Conservation (phyloP, 1,140 invertebrate genomes). For the Rhagoletis pomonella region DNA sequence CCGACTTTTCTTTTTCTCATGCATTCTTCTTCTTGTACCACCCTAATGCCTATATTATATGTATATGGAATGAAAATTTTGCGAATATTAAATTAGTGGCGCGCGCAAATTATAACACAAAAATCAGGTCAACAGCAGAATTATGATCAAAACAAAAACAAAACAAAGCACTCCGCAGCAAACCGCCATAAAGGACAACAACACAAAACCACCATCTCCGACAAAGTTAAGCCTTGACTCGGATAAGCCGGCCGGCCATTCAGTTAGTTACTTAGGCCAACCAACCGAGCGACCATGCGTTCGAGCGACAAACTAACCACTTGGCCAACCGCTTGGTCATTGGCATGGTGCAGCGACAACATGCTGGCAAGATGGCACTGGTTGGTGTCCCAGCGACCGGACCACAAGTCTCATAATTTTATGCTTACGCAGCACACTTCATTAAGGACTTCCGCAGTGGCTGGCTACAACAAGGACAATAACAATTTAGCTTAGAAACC, state of each 20-base stretch:
- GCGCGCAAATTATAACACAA: constrained; percentile 36
- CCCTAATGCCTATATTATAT: neutral
- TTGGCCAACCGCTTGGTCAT: constrained; percentile 13
- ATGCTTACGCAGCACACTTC: constrained; percentile 55
- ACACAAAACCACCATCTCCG: neutral
- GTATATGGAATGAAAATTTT: neutral
- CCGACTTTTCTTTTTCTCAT: neutral
- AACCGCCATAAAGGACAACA: no score
- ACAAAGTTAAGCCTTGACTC: neutral
- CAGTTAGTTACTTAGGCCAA: neutral
- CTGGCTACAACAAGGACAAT: neutral
- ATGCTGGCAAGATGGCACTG: neutral
- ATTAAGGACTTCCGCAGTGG: constrained; percentile 53
- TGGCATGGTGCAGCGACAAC: neutral
- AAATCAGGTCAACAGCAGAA: constrained; percentile 50
- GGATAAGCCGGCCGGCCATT: neutral
- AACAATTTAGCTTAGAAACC: no score
- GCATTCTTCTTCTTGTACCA: no score
- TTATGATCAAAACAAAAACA: neutral
- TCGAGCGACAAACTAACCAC: neutral
- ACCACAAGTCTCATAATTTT: constrained; percentile 51
- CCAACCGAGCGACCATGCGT: neutral
- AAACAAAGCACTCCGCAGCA: neutral
- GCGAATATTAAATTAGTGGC: constrained; percentile 1
- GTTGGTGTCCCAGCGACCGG: neutral